Evolutionary conservation across 2,888 invertebrate species (phyloP).

Genomic region (Andrena dorsata): DNA sequence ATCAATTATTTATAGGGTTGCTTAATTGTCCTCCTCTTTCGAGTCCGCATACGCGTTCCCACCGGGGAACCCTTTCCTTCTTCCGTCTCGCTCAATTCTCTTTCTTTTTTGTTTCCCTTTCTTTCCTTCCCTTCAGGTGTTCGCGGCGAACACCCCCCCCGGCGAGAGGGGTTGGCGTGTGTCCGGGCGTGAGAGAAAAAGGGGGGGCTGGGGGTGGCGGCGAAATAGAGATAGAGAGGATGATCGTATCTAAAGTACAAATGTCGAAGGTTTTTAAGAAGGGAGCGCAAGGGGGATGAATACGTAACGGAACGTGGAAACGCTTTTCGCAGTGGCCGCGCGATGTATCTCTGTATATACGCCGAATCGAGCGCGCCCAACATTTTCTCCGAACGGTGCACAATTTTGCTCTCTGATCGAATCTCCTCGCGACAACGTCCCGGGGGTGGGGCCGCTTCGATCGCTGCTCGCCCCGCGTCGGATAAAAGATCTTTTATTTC

Average conservation of each 20-base stretch:
- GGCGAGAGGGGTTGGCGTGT: slow-evolving; percentile 29
- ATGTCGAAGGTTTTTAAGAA: slow-evolving; percentile 48
- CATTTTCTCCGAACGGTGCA: neutral
- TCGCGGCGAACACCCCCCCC: neutral
- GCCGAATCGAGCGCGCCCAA: slow-evolving; percentile 19
- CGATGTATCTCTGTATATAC: slow-evolving; percentile 48
- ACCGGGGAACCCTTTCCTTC: slow-evolving; percentile 22
- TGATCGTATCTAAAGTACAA: slow-evolving; percentile 58
- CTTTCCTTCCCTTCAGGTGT: neutral
- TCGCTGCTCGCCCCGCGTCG: too few relatives aligned
- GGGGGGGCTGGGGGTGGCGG: neutral
- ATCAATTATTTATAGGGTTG: slow-evolving; percentile 83
- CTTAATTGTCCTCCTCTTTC: slow-evolving; percentile 75
- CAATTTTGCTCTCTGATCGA: slow-evolving; percentile 12
- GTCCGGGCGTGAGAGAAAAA: slow-evolving; percentile 15
- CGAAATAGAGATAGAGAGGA: slow-evolving; percentile 40
- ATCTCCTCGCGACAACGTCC: too few relatives aligned
- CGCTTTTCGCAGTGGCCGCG: slow-evolving; percentile 38
- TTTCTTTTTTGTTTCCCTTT: neutral
- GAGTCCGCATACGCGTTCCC: slow-evolving; percentile 44
- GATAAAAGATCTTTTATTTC: neutral
- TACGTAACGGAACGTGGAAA: slow-evolving; percentile 54
- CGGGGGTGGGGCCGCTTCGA: too few relatives aligned
- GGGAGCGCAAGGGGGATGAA: slow-evolving; percentile 35
- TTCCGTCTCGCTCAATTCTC: neutral